Conservation (phyloP, 2,888 invertebrate species). For the Trichogramma dendrolimi region DNA sequence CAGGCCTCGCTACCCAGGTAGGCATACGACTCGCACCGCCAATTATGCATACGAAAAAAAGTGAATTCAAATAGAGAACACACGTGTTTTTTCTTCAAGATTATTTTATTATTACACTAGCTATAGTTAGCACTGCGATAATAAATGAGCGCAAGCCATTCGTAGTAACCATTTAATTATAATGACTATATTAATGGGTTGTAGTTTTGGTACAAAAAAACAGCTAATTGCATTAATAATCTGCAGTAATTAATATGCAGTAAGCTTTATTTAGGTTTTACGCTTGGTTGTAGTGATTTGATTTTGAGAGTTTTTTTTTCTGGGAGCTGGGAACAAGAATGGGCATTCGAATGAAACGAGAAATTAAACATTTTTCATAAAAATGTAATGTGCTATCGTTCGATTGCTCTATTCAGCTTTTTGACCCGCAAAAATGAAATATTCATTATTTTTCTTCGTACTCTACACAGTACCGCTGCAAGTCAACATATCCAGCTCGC, state of each 20-base stretch:
- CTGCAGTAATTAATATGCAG: not conserved
- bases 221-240: not conserved
- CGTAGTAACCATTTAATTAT: too few relatives aligned
- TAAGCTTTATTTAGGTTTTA: slow-evolving; percentile 12
- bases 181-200: too few relatives aligned
- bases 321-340: too few relatives aligned
- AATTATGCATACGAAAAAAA: too few relatives aligned
- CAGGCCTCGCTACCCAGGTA: slow-evolving; percentile 39
- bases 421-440: not conserved
- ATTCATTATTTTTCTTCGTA: slow-evolving; percentile 7
- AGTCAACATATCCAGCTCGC: slow-evolving; percentile 60
- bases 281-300: slow-evolving; percentile 13
- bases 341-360: too few relatives aligned
- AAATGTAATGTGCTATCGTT: not conserved
- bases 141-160: too few relatives aligned
- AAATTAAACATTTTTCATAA: too few relatives aligned
- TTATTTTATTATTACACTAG: too few relatives aligned
- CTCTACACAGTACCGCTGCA: slow-evolving; percentile 59
- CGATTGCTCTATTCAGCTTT: slow-evolving; percentile 8
- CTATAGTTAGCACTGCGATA: too few relatives aligned
- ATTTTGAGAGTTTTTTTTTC: slow-evolving; percentile 6
- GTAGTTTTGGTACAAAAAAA: too few relatives aligned
- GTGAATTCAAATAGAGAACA: too few relatives aligned
- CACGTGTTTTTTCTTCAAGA: too few relatives aligned
- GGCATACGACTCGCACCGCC: slow-evolving; percentile 27